Conservation (phyloP, 2,797 vertebrate genomes). For the Discoglossus pictus region DNA sequence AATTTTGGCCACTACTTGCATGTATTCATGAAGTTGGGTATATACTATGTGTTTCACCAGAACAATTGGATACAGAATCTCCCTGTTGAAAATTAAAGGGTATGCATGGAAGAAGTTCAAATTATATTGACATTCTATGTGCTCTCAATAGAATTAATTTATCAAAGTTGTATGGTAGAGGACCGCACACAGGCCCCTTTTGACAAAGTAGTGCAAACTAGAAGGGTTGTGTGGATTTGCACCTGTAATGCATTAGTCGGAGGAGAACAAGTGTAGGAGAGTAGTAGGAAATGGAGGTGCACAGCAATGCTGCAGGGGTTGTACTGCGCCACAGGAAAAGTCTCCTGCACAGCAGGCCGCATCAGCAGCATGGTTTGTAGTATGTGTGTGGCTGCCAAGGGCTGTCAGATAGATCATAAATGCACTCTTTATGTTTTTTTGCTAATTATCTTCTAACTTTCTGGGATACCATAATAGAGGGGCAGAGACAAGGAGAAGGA, state of each 20-base stretch:
- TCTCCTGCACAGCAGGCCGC: conserved; percentile 22
- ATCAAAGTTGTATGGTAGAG: background rate
- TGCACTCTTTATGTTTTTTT: conserved; percentile 55
- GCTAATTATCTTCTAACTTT: conserved; percentile 60
- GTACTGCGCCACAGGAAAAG: conserved; percentile 44
- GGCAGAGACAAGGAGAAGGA: conserved; percentile 18
- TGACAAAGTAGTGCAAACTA: no score
- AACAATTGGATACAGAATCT: no score
- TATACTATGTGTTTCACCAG: background rate
- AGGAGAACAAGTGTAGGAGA: background rate
- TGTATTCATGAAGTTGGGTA: background rate
- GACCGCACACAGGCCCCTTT: background rate
- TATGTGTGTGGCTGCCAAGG: conserved; percentile 45
- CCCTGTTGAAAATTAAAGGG: background rate
- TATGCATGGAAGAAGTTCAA: background rate
- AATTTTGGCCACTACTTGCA: background rate
- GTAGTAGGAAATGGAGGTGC: conserved; percentile 1
- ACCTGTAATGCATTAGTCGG: conserved; percentile 29
- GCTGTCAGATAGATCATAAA: conserved; percentile 59
- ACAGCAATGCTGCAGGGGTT: conserved; percentile 22
- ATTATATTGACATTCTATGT: background rate
- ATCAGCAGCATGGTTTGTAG: conserved; percentile 1
- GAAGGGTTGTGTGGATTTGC: background rate
- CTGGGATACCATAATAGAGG: conserved; percentile 14
- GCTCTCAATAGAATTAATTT: conserved; percentile 1